Evolutionary conservation across 92 coral and sea anemone species (phyloP).

Genomic region (Porites divaricata): DNA sequence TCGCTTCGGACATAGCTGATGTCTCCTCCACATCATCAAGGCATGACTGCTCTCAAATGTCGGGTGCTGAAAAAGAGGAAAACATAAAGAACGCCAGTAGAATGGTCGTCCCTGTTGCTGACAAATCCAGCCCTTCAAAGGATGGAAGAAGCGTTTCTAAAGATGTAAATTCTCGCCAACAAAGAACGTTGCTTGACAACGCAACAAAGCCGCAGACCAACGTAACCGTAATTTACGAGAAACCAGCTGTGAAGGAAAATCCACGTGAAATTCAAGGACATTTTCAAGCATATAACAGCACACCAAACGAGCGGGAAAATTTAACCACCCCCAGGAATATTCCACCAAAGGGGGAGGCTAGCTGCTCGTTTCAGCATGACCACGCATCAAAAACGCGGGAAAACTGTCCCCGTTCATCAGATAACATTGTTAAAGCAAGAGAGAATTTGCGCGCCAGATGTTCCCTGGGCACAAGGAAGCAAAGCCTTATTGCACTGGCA

Average conservation of each 20-base stretch:
- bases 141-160: background rate
- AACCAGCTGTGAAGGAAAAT: background rate
- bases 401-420: background rate
- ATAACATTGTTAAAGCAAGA: background rate
- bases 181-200: too few relatives aligned
- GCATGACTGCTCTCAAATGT: background rate
- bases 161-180: too few relatives aligned
- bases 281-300: background rate
- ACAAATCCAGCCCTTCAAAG: background rate
- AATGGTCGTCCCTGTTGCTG: background rate
- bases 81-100: background rate
- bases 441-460: background rate
- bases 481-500: constrained; percentile 3
- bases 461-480: constrained; percentile 2
- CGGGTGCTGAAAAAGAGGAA: background rate
- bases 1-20: constrained; percentile 43
- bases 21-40: constrained; percentile 13
- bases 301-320: background rate
- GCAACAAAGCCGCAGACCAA: too few relatives aligned
- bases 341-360: background rate
- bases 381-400: background rate
- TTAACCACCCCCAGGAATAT: background rate
- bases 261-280: background rate
- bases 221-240: too few relatives aligned
- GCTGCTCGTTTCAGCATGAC: background rate